These are phyloP conservation scores for Neodontobutis hainanensis DNA, from an alignment of 2,113 vertebrate species.

Conservation along the genomic window DNA sequence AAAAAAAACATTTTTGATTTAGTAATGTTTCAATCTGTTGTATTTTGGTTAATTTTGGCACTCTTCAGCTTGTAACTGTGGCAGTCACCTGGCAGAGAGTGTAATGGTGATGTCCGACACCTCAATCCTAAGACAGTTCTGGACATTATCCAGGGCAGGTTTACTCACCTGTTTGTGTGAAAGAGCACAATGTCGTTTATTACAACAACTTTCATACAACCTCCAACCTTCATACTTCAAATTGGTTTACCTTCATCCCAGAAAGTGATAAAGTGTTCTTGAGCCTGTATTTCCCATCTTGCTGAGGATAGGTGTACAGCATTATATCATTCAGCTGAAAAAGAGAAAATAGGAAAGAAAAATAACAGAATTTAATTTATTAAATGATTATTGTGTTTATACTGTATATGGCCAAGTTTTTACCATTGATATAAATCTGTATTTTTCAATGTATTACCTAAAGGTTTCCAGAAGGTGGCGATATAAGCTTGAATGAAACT, in stretches of 20 bases:
- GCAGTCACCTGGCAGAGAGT: constrained; percentile 88
- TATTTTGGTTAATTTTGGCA: not conserved
- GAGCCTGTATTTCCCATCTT: constrained; percentile 91
- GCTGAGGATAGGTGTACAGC: constrained; percentile 92
- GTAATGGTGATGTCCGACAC: constrained; percentile 84
- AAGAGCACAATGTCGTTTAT: constrained; percentile 2
- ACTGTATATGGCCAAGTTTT: no score
- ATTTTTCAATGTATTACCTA: not conserved
- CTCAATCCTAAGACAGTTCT: constrained; percentile 89
- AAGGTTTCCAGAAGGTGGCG: constrained; percentile 54
- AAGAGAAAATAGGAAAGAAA: constrained; percentile 22
- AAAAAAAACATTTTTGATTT: not conserved
- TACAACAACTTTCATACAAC: not conserved
- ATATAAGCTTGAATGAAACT: constrained; percentile 10
- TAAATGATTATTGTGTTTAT: not conserved
- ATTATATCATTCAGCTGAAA: constrained; percentile 92
- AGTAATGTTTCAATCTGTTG: not conserved
- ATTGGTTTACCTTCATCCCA: constrained; percentile 85
- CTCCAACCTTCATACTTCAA: not conserved
- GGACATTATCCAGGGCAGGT: constrained; percentile 82
- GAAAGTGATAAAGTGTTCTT: constrained; percentile 87
- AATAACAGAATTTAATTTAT: not conserved
- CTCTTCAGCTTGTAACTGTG: not conserved
- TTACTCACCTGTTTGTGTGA: constrained; percentile 83
- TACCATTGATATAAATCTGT: no score